Percentiles rank a stretch among this genome's conserved stretches.
phyloP scores from a whole-genome alignment of 2,888 invertebrate genomes.

The Volucella bombylans region DNA sequence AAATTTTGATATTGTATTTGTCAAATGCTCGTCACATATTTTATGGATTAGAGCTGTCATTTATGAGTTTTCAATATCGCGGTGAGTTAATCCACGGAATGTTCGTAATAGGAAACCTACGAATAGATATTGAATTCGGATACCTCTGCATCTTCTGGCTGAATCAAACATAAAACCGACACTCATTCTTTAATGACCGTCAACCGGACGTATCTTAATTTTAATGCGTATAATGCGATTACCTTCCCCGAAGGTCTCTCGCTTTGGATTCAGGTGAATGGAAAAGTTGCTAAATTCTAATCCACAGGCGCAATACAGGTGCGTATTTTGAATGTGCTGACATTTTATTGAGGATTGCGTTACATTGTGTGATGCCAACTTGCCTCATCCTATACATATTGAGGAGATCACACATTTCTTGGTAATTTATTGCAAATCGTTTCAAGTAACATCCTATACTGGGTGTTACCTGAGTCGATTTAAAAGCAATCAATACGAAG shows the following conservation, averaged over 20 bases:
- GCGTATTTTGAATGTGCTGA: conserved; percentile 18
- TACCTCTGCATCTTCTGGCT: neutral
- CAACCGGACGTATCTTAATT: conserved; percentile 13
- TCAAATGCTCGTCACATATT: conserved; percentile 12
- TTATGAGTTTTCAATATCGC: conserved; percentile 18
- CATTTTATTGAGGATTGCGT: conserved; percentile 24
- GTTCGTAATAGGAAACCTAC: conserved; percentile 9
- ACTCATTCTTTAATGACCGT: conserved; percentile 9
- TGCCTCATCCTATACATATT: conserved; percentile 3
- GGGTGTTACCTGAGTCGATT: conserved; percentile 26
- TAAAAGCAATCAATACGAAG: conserved; percentile 50
- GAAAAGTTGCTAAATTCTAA: conserved; percentile 14
- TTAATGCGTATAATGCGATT: conserved; percentile 14
- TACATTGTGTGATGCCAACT: neutral
- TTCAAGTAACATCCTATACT: conserved; percentile 30
- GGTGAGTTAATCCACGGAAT: neutral
- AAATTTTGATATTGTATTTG: conserved; percentile 23
- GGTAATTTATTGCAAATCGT: conserved; percentile 39
- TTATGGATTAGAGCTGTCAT: conserved; percentile 31
- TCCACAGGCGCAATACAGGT: neutral
- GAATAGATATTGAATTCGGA: neutral
- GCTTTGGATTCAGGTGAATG: neutral
- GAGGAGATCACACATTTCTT: conserved; percentile 33
- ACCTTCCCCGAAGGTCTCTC: neutral
- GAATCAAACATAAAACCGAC: neutral